phyloP scores from a whole-genome alignment of 1,140 invertebrate species.

The Antheraea mylitta region DNA sequence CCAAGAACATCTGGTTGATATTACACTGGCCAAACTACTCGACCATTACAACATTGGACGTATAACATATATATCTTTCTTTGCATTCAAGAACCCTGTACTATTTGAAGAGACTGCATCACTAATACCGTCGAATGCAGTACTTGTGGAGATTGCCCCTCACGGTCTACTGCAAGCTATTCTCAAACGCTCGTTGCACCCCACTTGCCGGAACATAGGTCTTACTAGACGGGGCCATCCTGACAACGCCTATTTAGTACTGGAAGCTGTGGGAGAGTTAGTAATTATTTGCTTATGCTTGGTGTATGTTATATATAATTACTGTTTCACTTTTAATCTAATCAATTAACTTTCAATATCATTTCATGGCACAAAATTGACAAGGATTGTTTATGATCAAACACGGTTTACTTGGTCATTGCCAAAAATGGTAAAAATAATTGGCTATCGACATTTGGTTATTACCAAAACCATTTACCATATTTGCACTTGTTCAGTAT shows the following conservation, averaged over 20 bases:
- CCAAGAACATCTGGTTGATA: too few species aligned
- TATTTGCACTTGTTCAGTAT: too few species aligned
- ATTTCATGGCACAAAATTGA: too few species aligned
- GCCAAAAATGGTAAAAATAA: too few species aligned
- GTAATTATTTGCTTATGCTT: constrained; percentile 20
- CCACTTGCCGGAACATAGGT: constrained; percentile 80
- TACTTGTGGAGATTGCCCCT: constrained; percentile 78
- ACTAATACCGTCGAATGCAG: constrained; percentile 85
- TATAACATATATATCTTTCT: neutral
- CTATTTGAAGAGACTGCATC: constrained; percentile 89
- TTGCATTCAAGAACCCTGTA: constrained; percentile 80
- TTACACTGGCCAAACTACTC: too few species aligned
- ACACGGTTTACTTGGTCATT: too few species aligned
- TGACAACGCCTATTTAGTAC: constrained; percentile 84
- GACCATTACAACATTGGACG: too few species aligned
- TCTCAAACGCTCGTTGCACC: constrained; percentile 64
- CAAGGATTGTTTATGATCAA: too few species aligned
- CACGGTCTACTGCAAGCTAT: constrained; percentile 80
- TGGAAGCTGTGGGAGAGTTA: constrained; percentile 84
- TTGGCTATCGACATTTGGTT: too few species aligned
- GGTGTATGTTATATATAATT: neutral
- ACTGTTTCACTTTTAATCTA: too few species aligned
- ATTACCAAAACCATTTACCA: too few species aligned
- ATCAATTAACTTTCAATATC: too few species aligned
- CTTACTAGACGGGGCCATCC: constrained; percentile 56